Conservation (phyloP, 2,888 invertebrate genomes). For the Rotaria sp. region DNA sequence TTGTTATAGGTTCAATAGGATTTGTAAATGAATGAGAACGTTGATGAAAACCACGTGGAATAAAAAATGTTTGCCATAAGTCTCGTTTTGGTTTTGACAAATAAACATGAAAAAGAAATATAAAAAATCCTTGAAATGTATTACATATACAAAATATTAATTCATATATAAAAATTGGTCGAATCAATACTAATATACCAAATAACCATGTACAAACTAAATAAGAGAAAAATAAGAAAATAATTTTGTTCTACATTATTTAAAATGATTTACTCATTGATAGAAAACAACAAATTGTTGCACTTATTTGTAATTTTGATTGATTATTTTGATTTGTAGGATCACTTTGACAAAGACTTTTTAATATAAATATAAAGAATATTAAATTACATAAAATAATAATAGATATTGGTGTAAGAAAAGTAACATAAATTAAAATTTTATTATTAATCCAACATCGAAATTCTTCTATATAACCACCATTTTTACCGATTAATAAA, state of each 20-base stretch:
- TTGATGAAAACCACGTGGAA: not conserved
- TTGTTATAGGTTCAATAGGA: not conserved
- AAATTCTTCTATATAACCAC: not conserved
- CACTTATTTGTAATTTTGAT: not conserved
- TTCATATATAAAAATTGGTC: not conserved
- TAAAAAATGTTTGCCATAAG: not conserved
- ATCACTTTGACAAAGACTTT: not conserved
- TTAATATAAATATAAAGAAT: not conserved
- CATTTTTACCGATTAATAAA: not conserved
- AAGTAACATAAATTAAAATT: not conserved
- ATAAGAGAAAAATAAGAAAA: not conserved
- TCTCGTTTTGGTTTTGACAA: not conserved
- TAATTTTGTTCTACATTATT: no score
- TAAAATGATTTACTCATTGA: not conserved
- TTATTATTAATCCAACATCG: not conserved
- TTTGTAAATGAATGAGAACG: not conserved
- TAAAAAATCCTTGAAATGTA: not conserved
- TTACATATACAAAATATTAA: not conserved
- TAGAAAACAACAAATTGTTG: not conserved
- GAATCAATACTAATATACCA: not conserved
- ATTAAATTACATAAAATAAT: not conserved
- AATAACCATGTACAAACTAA: not conserved
- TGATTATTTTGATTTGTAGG: not conserved
- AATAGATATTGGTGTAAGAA: not conserved
- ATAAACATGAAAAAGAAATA: not conserved